Evolutionary conservation across 1,140 invertebrate species (phyloP).

Genomic region (Lepidurus packardi): DNA sequence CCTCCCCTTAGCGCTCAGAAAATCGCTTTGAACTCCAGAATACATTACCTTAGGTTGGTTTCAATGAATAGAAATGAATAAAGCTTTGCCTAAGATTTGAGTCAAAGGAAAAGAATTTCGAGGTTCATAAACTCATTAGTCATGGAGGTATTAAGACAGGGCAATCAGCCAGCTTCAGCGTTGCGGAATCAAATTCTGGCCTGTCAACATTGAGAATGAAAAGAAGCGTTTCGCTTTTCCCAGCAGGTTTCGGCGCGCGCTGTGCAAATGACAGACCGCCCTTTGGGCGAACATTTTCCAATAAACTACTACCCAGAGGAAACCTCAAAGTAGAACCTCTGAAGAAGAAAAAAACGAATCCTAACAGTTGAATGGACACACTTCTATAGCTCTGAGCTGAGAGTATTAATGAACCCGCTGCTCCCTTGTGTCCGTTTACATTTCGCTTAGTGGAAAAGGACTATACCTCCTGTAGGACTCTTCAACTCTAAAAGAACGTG

Average conservation of each 20-base stretch:
- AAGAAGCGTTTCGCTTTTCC: conserved; percentile 21
- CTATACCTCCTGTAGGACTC: background rate
- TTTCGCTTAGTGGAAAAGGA: background rate
- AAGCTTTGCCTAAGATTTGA: no score
- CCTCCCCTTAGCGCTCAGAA: no score
- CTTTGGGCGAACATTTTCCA: conserved; percentile 5
- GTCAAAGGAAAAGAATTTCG: no score
- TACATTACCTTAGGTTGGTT: no score
- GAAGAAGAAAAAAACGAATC: background rate
- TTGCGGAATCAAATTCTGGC: background rate
- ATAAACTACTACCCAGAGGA: background rate
- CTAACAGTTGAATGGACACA: background rate
- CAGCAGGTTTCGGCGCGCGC: conserved; percentile 7
- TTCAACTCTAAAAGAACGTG: background rate
- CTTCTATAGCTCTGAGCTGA: background rate
- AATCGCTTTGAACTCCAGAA: no score
- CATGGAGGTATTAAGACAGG: background rate
- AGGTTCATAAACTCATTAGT: background rate
- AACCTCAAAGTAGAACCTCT: background rate
- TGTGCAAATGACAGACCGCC: conserved; percentile 10
- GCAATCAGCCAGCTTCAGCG: background rate
- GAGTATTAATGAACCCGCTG: background rate
- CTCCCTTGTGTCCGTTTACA: background rate
- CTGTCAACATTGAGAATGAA: background rate
- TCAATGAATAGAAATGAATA: no score